Evolutionary conservation across 2,113 vertebrate genomes (phyloP), one percentile per base, ranked within the genome.

Genomic region (Tragulus kanchil): DNA sequence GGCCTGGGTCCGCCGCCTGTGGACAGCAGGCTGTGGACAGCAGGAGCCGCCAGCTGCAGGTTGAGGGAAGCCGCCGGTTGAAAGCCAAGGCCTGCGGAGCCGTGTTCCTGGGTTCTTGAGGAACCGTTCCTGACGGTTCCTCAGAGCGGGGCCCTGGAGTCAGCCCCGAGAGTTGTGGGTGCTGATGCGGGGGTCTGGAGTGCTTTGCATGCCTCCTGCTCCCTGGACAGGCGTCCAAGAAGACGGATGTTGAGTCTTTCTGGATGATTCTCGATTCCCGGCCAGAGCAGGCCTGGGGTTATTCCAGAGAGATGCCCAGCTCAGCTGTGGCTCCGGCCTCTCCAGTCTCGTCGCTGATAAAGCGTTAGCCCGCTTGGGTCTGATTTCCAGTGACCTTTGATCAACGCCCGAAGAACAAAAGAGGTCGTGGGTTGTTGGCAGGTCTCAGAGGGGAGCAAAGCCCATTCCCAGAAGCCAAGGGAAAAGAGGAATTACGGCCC

Each of bases 1-100:
- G 59, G 12, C 10, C 48, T 6, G 11, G 19, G 31, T 25, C 48
- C 26, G 36, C 82, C 1, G 36, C 36, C 21, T 4, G 0, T 3
- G 28, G 4, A 36, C 0, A 1, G 36, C 19, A 73, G 28, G 62
- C 67, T 2, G 0, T 10, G 48, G 54, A 8, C 12, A 0, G 42
- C 67, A 36, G 59, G 52, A 59, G 14, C 52, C 3, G 15, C 64
- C 45, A 36, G 52, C 64, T 4, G 2, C 48, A 12, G 48, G 14
- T 5, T 31, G 61, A 25, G 21, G 78, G 86, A n/a, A 21, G 65
- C 36, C 6, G 14, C 25, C 26, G 28, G 17, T 13, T 25, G 61
- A 65, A 56, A 87, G 31, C 58, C 56, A 23, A 26, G 1, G 5
- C 7, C n/a, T 45, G 8, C 1, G 2, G 26, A 7, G 54, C 42